These are phyloP conservation scores for Phaedon cochleariae DNA, from an alignment of 2,888 invertebrate genomes.

Conservation along the genomic window DNA sequence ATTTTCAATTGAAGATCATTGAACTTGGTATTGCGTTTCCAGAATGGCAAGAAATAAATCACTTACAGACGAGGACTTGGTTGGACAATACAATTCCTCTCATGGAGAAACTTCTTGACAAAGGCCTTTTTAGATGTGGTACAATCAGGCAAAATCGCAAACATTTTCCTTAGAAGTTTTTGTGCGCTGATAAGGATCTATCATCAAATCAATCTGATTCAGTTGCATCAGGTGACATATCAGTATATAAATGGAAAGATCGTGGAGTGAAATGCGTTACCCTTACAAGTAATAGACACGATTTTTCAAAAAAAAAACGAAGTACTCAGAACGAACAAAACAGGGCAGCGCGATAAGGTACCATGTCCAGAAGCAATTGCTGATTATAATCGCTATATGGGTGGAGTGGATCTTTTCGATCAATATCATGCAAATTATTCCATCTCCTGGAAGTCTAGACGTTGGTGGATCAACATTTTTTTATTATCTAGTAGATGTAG, in stretches of 20 bases:
- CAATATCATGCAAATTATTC: slow-evolving; percentile 10
- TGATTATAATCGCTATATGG: slow-evolving; percentile 9
- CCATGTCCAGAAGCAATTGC: slow-evolving; percentile 3
- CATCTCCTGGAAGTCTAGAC: not conserved
- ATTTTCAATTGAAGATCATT: no score
- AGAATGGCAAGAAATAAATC: no score
- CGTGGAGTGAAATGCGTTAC: slow-evolving; percentile 44
- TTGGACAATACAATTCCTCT: no score
- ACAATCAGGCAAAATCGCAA: slow-evolving; percentile 47
- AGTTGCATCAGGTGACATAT: slow-evolving; percentile 38
- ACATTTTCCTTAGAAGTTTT: slow-evolving; percentile 44
- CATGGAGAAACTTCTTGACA: slow-evolving; percentile 39
- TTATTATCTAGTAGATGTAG: slow-evolving; percentile 8
- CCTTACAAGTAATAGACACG: slow-evolving; percentile 43
- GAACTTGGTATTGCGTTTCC: no score
- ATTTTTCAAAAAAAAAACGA: slow-evolving; percentile 21
- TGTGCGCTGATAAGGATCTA: slow-evolving; percentile 45
- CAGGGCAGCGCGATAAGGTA: not conserved
- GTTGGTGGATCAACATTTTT: slow-evolving; percentile 17
- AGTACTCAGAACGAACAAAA: slow-evolving; percentile 1
- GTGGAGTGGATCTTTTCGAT: slow-evolving; percentile 14
- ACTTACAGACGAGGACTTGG: no score
- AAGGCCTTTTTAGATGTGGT: slow-evolving; percentile 48
- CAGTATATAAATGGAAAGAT: slow-evolving; percentile 50
- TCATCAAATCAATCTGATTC: slow-evolving; percentile 42